These are phyloP conservation scores for Aphis craccivora DNA, from an alignment of 1,140 invertebrate genomes.

Conservation along the genomic window DNA sequence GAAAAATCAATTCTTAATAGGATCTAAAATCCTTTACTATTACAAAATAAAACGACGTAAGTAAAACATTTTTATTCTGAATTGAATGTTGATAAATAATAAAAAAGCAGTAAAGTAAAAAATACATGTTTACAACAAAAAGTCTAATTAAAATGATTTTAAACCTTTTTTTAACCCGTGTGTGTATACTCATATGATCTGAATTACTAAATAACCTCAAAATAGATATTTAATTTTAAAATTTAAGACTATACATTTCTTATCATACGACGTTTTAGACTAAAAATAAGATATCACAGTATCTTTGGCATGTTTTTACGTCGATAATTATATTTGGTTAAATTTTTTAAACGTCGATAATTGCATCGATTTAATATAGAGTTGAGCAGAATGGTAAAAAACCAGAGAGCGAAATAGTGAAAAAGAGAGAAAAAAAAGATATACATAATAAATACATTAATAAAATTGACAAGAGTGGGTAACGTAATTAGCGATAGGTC, in stretches of 20 bases:
- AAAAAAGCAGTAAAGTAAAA: no score
- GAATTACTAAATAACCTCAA: not conserved
- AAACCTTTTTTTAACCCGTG: not conserved
- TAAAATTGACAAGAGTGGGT: slow-evolving; percentile 30
- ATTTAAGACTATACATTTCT: not conserved
- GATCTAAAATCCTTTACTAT: no score
- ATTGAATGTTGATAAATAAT: no score
- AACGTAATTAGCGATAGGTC: slow-evolving; percentile 41
- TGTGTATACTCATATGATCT: not conserved
- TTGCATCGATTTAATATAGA: not conserved
- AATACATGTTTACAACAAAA: not conserved
- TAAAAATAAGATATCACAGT: not conserved
- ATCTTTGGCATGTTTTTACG: not conserved
- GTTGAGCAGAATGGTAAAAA: not conserved
- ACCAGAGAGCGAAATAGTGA: not conserved
- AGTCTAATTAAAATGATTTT: not conserved
- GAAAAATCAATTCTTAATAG: no score
- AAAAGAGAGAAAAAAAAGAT: not conserved
- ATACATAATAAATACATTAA: slow-evolving; percentile 26
- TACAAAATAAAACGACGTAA: not conserved
- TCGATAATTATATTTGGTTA: not conserved
- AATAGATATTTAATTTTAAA: not conserved
- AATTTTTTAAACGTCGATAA: not conserved
- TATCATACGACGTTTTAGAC: not conserved
- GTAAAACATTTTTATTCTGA: no score